Evolutionary conservation across 2,888 invertebrate species (phyloP).

Genomic region (Melolontha melolontha): DNA sequence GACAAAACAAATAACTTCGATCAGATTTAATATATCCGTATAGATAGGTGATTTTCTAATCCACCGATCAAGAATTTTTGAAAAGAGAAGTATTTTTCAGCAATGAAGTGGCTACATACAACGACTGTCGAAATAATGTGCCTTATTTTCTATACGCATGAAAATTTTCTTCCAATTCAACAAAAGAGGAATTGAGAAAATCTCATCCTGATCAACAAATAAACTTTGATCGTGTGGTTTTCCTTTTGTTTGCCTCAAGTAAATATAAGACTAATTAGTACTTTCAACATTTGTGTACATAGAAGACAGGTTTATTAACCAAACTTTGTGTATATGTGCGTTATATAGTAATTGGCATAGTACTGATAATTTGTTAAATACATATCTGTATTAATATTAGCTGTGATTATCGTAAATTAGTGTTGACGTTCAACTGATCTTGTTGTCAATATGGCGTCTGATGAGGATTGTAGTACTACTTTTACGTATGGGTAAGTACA

Average conservation of each 20-base stretch:
- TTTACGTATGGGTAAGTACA: conserved; percentile 63
- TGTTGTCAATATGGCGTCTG: conserved; percentile 61
- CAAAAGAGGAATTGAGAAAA: too few relatives aligned
- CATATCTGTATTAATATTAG: conserved; percentile 24
- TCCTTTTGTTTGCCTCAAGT: too few relatives aligned
- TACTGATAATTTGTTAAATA: conserved; percentile 25
- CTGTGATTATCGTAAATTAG: conserved; percentile 17
- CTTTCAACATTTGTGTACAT: too few relatives aligned
- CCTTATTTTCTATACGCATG: conserved; percentile 3
- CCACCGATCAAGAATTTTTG: too few relatives aligned
- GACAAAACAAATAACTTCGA: too few relatives aligned
- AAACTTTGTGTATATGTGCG: neutral
- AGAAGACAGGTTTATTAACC: conserved; percentile 6
- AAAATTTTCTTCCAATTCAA: neutral
- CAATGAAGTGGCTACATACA: neutral
- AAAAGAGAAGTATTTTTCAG: too few relatives aligned
- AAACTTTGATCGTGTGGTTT: too few relatives aligned
- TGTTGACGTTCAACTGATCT: conserved; percentile 29
- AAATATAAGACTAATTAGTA: too few relatives aligned
- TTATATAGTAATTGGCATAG: conserved; percentile 4
- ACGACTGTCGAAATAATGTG: neutral
- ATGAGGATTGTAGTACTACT: conserved; percentile 64
- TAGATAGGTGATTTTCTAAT: too few relatives aligned
- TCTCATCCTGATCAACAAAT: too few relatives aligned
- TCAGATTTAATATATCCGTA: too few relatives aligned